Evolutionary conservation across 2,797 vertebrate species (phyloP).

Genomic region (Spinus olivaceus): DNA sequence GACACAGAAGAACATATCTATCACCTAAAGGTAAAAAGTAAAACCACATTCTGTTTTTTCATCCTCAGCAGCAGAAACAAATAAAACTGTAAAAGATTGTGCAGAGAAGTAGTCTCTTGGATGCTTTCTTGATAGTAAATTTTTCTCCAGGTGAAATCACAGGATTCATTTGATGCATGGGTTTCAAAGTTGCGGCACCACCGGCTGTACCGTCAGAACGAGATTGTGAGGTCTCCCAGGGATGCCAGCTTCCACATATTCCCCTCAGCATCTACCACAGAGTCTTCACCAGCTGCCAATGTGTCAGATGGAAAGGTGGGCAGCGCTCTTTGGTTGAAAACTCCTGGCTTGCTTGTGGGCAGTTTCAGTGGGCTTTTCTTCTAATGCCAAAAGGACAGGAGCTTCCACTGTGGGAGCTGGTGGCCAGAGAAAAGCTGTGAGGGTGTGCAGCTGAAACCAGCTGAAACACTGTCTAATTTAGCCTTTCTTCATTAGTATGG

Average conservation of each 20-base stretch:
- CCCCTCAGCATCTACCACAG: conserved; percentile 83
- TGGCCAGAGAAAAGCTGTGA: not conserved
- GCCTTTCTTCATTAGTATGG: not conserved
- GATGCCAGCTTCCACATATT: conserved; percentile 92
- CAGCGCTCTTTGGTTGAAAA: not conserved
- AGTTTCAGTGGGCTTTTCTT: not conserved
- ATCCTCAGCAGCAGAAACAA: not conserved
- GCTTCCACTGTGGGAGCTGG: not conserved
- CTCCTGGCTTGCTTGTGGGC: not conserved
- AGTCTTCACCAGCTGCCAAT: conserved; percentile 87
- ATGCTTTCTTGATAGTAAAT: not conserved
- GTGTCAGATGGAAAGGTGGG: conserved; percentile 86
- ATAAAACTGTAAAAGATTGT: not conserved
- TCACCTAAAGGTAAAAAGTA: conserved; percentile 90
- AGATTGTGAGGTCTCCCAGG: conserved; percentile 95
- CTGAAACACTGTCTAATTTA: not conserved
- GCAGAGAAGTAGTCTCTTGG: not conserved
- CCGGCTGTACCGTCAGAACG: conserved; percentile 94
- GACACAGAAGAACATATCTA: conserved; percentile 99
- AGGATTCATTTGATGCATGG: conserved; percentile 96
- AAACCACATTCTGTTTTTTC: not conserved
- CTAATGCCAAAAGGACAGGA: not conserved
- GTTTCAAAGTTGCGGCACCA: conserved; percentile 94
- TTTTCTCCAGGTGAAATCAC: conserved; percentile 90
- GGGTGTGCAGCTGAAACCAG: not conserved